phyloP scores from a whole-genome alignment of 2,888 invertebrate genomes.

The Axea sp. region DNA sequence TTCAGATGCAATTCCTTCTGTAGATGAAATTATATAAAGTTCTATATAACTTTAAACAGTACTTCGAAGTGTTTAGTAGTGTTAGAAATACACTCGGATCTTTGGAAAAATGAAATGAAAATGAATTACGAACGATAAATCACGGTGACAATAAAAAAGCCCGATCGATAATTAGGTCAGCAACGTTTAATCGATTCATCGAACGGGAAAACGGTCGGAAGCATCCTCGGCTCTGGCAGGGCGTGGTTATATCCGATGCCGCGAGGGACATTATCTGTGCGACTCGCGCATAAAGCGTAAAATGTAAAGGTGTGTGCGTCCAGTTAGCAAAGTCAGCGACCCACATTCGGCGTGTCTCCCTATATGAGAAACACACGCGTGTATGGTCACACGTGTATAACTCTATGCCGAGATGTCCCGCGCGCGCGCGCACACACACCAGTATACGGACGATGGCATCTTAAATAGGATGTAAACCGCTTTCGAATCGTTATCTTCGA shows the following conservation, averaged over 20 bases:
- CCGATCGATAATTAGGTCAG: conserved; percentile 63
- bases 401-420: conserved; percentile 42
- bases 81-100: no score
- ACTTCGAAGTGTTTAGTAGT: no score
- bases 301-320: conserved; percentile 66
- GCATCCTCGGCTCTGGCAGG: conserved; percentile 68
- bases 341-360: conserved; percentile 72
- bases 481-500: conserved; percentile 71
- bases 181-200: conserved; percentile 71
- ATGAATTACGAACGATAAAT: conserved; percentile 27
- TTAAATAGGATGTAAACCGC: conserved; percentile 71
- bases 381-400: conserved; percentile 42
- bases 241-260: conserved; percentile 68
- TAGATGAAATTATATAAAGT: no score
- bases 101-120: conserved; percentile 10
- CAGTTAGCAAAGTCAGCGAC: conserved; percentile 71
- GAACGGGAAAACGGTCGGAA: conserved; percentile 68
- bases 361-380: conserved; percentile 61
- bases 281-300: conserved; percentile 57
- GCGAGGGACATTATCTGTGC: conserved; percentile 59
- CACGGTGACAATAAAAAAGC: conserved; percentile 45
- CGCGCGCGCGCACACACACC: conserved; percentile 63
- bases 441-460: conserved; percentile 70
- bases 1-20: no score
- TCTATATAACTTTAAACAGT: no score